Evolutionary conservation across 2,113 vertebrate genomes (phyloP).

Genomic region (Chionodraco myersi): DNA sequence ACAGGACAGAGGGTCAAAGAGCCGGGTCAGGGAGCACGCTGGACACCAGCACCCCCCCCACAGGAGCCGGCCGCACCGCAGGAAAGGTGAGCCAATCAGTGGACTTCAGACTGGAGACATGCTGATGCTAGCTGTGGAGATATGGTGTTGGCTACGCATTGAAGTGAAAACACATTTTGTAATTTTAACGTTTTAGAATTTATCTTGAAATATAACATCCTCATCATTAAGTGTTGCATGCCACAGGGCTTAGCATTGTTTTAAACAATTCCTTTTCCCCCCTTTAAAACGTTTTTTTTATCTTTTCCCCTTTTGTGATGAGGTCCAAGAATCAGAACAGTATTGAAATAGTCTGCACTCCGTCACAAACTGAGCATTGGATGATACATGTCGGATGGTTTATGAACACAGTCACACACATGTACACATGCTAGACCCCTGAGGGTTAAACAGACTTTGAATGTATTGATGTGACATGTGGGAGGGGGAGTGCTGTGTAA

Average conservation of each 20-base stretch:
- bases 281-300: not conserved
- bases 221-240: not conserved
- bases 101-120: not conserved
- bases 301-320: not conserved
- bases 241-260: no score
- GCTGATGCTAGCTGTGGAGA: slow-evolving; percentile 11
- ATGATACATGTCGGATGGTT: not conserved
- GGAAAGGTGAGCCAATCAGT: slow-evolving; percentile 74
- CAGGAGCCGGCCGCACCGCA: slow-evolving; percentile 70
- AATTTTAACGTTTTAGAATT: fast-evolving
- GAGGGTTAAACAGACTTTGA: not conserved
- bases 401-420: not conserved
- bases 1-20: slow-evolving; percentile 54
- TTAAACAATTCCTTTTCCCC: not conserved
- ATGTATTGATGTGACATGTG: not conserved
- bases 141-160: not conserved
- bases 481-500: not conserved
- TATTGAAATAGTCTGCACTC: not conserved
- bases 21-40: slow-evolving; percentile 65
- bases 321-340: not conserved
- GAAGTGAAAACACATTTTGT: not conserved
- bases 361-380: not conserved
- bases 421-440: not conserved
- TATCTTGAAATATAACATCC: not conserved
- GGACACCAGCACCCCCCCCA: slow-evolving; percentile 59